Evolutionary conservation across 2,888 invertebrate species (phyloP).

Genomic region (Lasioglossum zephyrum): DNA sequence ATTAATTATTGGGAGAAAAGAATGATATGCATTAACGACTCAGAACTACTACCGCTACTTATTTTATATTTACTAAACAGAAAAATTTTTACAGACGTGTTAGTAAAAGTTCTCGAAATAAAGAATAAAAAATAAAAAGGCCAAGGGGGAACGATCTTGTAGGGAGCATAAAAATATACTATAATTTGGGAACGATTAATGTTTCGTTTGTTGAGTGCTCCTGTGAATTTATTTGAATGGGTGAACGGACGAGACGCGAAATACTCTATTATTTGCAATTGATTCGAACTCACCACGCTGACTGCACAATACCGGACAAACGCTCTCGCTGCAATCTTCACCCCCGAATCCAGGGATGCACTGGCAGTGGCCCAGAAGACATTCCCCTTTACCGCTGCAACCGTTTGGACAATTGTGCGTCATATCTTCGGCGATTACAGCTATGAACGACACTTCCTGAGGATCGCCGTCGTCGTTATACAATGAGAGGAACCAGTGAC

Average conservation of each 20-base stretch:
- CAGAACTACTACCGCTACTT: no score
- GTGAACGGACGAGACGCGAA: neutral
- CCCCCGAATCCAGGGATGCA: conserved; percentile 99
- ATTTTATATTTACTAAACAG: no score
- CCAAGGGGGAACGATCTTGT: no score
- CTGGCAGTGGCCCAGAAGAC: conserved; percentile 96
- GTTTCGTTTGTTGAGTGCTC: neutral
- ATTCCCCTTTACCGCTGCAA: conserved; percentile 98
- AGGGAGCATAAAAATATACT: no score
- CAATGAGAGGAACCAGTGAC: conserved; percentile 97
- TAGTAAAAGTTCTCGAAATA: no score
- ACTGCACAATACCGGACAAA: conserved; percentile 98
- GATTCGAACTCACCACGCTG: conserved; percentile 88
- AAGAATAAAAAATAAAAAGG: no score
- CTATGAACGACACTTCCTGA: conserved; percentile 94
- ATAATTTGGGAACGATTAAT: neutral
- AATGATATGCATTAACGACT: no score
- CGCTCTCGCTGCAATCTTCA: conserved; percentile 98
- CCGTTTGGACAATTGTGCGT: conserved; percentile 98
- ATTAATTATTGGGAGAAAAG: no score
- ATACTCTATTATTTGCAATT: neutral
- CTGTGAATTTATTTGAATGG: neutral
- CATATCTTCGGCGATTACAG: conserved; percentile 95
- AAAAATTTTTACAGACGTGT: no score
- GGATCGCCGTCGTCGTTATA: conserved; percentile 98